Evolutionary conservation across 2,113 vertebrate species (phyloP).

Genomic region (Anolis carolinensis): DNA sequence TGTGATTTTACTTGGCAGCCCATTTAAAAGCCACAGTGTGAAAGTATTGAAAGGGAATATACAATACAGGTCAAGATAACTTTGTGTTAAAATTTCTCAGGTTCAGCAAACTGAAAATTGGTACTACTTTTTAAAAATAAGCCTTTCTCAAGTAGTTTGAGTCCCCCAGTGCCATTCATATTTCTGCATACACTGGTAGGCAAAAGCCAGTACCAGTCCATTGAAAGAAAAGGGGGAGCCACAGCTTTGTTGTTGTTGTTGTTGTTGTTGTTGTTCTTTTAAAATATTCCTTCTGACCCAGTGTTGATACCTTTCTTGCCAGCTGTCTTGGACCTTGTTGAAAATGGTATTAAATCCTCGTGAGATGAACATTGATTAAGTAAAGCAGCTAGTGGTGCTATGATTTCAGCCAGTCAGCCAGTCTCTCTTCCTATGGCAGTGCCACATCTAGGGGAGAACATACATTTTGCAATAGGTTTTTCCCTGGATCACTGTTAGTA

Average conservation of each 20-base stretch:
- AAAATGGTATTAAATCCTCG: background rate
- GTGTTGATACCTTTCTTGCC: background rate
- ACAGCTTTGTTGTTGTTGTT: background rate
- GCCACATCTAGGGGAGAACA: background rate
- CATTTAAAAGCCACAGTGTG: conserved; percentile 59
- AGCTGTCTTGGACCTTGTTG: background rate
- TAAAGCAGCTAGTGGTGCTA: background rate
- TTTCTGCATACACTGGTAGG: conserved; percentile 21
- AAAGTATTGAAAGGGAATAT: conserved; percentile 76
- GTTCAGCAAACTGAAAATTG: conserved; percentile 74
- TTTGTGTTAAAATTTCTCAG: conserved; percentile 79
- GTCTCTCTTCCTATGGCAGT: background rate
- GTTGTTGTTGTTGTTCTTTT: background rate
- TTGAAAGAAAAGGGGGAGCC: background rate
- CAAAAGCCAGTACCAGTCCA: conserved; percentile 12
- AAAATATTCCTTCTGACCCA: background rate
- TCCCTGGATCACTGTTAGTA: background rate
- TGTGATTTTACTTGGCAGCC: conserved; percentile 57
- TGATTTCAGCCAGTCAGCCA: conserved; percentile 9
- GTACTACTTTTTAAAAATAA: conserved; percentile 77
- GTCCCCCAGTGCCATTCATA: conserved; percentile 36
- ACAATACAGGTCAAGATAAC: conserved; percentile 63
- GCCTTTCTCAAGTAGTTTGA: conserved; percentile 63
- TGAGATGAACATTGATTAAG: background rate
- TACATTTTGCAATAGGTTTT: background rate